phyloP scores from a whole-genome alignment of 2,888 invertebrate genomes.

The Apotomis capreana region DNA sequence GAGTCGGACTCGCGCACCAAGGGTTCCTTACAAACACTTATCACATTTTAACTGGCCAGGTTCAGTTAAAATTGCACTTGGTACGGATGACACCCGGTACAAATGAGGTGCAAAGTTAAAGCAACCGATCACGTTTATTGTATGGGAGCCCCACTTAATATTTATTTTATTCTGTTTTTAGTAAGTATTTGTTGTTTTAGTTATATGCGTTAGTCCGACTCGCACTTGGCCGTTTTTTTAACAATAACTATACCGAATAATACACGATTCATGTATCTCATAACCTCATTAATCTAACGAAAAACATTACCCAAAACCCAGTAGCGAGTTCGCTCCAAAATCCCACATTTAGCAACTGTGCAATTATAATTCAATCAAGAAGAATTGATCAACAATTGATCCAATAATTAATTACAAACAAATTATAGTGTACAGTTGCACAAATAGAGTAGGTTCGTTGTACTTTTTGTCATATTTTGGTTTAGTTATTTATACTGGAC shows the following conservation, averaged over 20 bases:
- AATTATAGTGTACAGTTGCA: slow-evolving; percentile 18
- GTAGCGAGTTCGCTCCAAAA: slow-evolving; percentile 19
- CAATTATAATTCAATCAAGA: slow-evolving; percentile 30
- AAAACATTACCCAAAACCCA: slow-evolving; percentile 7
- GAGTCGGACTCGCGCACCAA: no score
- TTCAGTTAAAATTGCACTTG: no score
- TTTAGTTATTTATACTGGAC: slow-evolving; percentile 1
- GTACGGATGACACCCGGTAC: no score
- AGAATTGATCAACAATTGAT: slow-evolving; percentile 16
- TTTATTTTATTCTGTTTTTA: no score
- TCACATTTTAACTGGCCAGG: no score
- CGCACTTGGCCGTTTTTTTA: no score
- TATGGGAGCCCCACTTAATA: no score
- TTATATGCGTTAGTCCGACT: no score
- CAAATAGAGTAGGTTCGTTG: slow-evolving; percentile 18
- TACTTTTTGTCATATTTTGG: not conserved
- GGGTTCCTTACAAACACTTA: no score
- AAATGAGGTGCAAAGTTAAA: no score
- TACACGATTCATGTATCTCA: not conserved
- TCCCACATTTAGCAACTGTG: slow-evolving; percentile 26
- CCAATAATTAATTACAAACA: slow-evolving; percentile 16
- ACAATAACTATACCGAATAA: not conserved
- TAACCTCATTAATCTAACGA: slow-evolving; percentile 1
- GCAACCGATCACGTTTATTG: no score
- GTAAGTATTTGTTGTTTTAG: no score